Conservation (phyloP, 1,140 invertebrate species). For the Araneus ventricosus region DNA sequence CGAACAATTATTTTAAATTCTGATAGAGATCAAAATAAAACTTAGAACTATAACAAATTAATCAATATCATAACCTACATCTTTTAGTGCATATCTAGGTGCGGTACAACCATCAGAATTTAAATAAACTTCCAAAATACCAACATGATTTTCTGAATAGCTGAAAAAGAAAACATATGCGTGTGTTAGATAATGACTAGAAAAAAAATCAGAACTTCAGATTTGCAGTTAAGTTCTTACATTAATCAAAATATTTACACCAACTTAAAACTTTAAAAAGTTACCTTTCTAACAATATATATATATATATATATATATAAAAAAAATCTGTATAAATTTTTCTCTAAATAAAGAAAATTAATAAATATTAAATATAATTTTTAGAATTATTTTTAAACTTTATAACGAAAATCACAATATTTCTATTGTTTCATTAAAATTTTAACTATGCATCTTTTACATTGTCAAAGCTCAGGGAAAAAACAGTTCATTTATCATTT, state of each 20-base stretch:
- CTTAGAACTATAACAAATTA: background rate
- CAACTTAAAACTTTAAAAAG: no score
- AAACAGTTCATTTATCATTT: no score
- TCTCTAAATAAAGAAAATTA: background rate
- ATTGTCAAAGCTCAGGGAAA: no score
- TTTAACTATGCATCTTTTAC: no score
- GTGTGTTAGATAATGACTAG: background rate
- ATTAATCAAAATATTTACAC: background rate
- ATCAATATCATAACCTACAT: background rate
- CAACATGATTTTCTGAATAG: background rate
- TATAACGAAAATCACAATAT: no score
- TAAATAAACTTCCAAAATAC: conserved; percentile 19
- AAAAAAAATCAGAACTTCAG: no score
- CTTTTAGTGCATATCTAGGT: background rate
- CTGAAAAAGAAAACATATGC: background rate
- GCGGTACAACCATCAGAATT: background rate
- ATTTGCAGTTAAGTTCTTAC: background rate
- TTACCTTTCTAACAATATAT: no score
- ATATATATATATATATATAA: no score
- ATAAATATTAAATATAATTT: no score
- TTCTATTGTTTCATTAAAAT: no score
- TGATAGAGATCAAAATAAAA: background rate
- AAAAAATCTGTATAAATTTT: background rate
- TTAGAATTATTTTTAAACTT: no score
- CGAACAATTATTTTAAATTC: background rate